Conservation (phyloP, 2,113 vertebrate genomes). For the Aphyosemion australe region DNA sequence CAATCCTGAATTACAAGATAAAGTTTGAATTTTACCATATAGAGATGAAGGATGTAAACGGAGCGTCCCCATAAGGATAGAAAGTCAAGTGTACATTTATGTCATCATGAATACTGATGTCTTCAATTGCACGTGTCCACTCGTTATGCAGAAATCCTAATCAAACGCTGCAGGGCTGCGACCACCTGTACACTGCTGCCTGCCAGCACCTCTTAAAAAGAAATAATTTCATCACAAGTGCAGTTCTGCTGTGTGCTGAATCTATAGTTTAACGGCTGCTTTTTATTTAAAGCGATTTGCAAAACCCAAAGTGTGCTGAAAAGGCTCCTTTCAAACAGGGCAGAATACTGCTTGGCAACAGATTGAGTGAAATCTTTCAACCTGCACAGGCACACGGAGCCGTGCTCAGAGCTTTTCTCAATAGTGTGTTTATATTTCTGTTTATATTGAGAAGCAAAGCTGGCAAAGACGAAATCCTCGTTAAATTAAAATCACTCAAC, state of each 20-base stretch:
- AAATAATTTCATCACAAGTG: slow-evolving; percentile 55
- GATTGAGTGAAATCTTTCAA: slow-evolving; percentile 20
- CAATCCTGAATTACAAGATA: neutral
- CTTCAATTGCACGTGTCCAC: slow-evolving; percentile 5
- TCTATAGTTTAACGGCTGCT: slow-evolving; percentile 57
- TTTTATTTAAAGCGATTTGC: slow-evolving; percentile 56
- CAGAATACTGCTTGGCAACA: slow-evolving; percentile 36
- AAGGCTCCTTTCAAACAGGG: slow-evolving; percentile 30
- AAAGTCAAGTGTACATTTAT: slow-evolving; percentile 6
- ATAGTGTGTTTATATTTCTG: slow-evolving; percentile 24
- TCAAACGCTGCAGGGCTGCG: slow-evolving; percentile 43
- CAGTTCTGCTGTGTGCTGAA: slow-evolving; percentile 46
- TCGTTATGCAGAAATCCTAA: slow-evolving; percentile 45
- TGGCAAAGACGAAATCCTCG: slow-evolving; percentile 16
- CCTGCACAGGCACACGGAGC: neutral
- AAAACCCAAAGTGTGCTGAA: slow-evolving; percentile 40
- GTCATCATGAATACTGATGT: slow-evolving; percentile 9
- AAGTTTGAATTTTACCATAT: neutral
- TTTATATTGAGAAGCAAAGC: slow-evolving; percentile 5
- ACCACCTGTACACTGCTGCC: slow-evolving; percentile 55
- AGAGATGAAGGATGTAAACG: too few relatives aligned
- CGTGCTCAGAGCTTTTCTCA: slow-evolving; percentile 7
- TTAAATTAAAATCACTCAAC: slow-evolving; percentile 22
- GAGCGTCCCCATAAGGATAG: neutral
- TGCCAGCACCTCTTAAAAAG: slow-evolving; percentile 52